These are phyloP conservation scores for Therioaphis trifolii DNA, from an alignment of 2,888 invertebrate genomes.

Conservation along the genomic window DNA sequence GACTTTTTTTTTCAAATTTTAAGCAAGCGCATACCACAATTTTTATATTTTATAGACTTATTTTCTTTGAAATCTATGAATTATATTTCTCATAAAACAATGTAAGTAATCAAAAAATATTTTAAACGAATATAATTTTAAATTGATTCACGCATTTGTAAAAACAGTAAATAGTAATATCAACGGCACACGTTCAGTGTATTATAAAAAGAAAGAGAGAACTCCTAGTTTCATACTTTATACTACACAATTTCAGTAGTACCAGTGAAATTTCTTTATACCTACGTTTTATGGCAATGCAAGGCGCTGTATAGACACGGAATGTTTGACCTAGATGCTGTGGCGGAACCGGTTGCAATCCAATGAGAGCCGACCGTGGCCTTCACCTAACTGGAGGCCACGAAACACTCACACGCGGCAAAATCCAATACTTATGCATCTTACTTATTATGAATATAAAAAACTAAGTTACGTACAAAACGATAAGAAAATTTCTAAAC, in stretches of 20 bases:
- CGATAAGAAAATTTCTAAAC: neutral
- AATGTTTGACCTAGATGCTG: slow-evolving; percentile 62
- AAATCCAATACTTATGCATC: slow-evolving; percentile 29
- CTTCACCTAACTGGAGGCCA: slow-evolving; percentile 63
- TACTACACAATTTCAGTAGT: slow-evolving; percentile 36
- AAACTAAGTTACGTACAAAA: neutral
- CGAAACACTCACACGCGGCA: slow-evolving; percentile 26
- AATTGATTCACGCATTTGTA: neutral
- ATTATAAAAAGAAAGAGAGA: slow-evolving; percentile 49
- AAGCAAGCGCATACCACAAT: too few relatives aligned
- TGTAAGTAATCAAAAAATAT: too few relatives aligned
- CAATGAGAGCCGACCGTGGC: slow-evolving; percentile 62
- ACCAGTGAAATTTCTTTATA: slow-evolving; percentile 46
- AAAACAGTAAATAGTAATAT: slow-evolving; percentile 7
- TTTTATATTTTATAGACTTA: too few relatives aligned
- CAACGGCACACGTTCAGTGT: neutral
- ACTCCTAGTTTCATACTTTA: neutral
- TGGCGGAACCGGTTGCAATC: slow-evolving; percentile 61
- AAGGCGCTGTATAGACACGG: slow-evolving; percentile 46
- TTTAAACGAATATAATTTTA: neutral
- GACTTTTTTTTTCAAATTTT: too few relatives aligned
- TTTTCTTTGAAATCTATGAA: too few relatives aligned
- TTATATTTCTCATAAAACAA: too few relatives aligned
- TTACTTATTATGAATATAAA: neutral
- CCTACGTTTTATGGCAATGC: slow-evolving; percentile 8